phyloP scores from a whole-genome alignment of 2,113 vertebrate genomes.

The Cygnus atratus region DNA sequence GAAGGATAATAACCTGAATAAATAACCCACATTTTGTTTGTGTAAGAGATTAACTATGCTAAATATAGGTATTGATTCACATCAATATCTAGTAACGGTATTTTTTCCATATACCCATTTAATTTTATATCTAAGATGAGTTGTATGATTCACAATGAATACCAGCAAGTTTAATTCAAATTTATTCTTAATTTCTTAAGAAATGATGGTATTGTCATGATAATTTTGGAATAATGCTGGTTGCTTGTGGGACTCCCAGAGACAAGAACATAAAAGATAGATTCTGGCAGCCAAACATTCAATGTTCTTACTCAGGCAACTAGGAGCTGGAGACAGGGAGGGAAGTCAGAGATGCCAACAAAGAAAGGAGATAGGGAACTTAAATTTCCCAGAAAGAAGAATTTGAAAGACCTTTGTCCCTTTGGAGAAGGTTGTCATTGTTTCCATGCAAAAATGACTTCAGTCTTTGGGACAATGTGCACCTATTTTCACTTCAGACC shows the following conservation, averaged over 20 bases:
- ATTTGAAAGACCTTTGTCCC: background rate
- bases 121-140: background rate
- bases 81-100: background rate
- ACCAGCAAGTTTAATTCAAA: background rate
- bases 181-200: slow-evolving; percentile 12
- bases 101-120: background rate
- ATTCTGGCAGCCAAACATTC: background rate
- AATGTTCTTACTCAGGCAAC: background rate
- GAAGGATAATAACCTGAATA: slow-evolving; percentile 39
- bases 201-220: background rate
- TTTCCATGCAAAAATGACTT: background rate
- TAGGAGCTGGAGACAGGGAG: background rate
- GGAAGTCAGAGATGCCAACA: background rate
- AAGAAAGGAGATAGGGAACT: background rate
- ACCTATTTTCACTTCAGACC: fast-evolving
- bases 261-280: background rate
- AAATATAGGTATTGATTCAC: slow-evolving; percentile 29
- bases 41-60: slow-evolving; percentile 49
- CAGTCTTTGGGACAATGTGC: background rate
- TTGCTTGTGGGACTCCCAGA: background rate
- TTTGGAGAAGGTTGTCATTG: background rate
- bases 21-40: slow-evolving; percentile 23
- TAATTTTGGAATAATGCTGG: background rate
- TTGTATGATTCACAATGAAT: background rate
- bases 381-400: background rate